phyloP scores from a whole-genome alignment of 2,113 vertebrate genomes.

The Labeo catla region DNA sequence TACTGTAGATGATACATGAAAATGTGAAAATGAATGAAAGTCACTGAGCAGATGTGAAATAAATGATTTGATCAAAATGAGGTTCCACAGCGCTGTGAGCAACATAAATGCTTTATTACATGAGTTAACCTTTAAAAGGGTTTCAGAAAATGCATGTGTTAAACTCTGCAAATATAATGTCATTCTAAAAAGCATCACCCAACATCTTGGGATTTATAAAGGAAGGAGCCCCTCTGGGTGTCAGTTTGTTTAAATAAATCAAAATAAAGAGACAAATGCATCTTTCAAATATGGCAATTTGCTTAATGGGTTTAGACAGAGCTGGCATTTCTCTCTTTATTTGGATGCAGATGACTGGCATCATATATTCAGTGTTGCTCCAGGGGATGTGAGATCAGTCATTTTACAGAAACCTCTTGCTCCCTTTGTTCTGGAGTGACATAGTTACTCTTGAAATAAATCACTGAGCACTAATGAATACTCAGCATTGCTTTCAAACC shows the following conservation, averaged over 20 bases:
- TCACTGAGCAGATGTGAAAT: conserved; percentile 13
- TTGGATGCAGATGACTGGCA: conserved; percentile 26
- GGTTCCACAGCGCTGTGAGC: conserved; percentile 12
- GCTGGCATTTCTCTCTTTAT: conserved; percentile 23
- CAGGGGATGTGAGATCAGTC: conserved; percentile 22
- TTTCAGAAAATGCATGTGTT: neutral
- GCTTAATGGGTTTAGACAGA: conserved; percentile 22
- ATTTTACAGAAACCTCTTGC: neutral
- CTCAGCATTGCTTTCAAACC: conserved; percentile 9
- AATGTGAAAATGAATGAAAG: conserved; percentile 13
- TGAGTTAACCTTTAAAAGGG: conserved; percentile 9
- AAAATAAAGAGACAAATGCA: conserved; percentile 13
- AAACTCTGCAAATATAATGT: neutral
- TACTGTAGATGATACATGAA: neutral
- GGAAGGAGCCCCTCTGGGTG: neutral
- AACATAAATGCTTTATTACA: neutral
- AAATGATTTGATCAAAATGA: conserved; percentile 15
- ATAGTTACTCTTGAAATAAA: neutral
- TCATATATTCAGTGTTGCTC: conserved; percentile 35
- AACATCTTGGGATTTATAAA: conserved; percentile 6
- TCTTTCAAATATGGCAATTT: conserved; percentile 26
- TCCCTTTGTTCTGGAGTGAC: neutral
- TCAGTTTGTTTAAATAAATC: conserved; percentile 27
- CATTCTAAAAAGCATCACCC: neutral
- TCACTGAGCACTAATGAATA: neutral